These are phyloP conservation scores for Eriocheir sinensis DNA, from an alignment of 1,140 invertebrate genomes.

Conservation along the genomic window DNA sequence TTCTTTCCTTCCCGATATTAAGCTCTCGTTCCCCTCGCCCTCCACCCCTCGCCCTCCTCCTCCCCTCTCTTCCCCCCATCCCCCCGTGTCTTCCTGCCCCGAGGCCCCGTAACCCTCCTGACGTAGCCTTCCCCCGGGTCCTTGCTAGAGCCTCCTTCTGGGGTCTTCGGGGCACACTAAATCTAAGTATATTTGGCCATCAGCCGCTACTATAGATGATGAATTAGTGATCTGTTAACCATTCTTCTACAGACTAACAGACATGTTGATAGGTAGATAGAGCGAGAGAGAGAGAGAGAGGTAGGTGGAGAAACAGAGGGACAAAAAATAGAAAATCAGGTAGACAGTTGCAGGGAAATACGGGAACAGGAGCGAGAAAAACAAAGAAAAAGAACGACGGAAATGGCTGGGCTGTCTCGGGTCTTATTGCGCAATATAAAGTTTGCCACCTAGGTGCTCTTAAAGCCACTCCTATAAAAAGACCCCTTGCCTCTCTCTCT, in stretches of 20 bases:
- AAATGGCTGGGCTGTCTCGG: not conserved
- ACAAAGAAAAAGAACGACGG: not conserved
- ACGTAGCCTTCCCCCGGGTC: no score
- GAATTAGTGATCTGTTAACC: no score
- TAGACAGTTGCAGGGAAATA: not conserved
- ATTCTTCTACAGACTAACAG: no score
- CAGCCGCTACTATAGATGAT: no score
- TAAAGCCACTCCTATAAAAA: conserved; percentile 16
- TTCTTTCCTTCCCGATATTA: not conserved
- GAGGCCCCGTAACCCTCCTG: no score
- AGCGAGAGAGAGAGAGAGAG: not conserved
- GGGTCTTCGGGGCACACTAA: no score
- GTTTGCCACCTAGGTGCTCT: not conserved
- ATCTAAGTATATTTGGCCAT: no score
- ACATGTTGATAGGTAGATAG: not conserved
- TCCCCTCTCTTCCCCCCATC: no score
- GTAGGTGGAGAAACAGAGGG: not conserved
- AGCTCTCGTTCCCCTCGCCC: not conserved
- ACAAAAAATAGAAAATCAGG: not conserved
- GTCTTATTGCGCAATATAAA: conserved; percentile 25
- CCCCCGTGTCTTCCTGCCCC: no score
- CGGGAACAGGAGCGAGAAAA: not conserved
- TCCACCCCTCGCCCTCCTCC: not conserved
- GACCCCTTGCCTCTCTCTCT: not conserved
- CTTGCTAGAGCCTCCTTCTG: no score